phyloP scores from a whole-genome alignment of 2,113 vertebrate genomes.

The Ascaphus truei region DNA sequence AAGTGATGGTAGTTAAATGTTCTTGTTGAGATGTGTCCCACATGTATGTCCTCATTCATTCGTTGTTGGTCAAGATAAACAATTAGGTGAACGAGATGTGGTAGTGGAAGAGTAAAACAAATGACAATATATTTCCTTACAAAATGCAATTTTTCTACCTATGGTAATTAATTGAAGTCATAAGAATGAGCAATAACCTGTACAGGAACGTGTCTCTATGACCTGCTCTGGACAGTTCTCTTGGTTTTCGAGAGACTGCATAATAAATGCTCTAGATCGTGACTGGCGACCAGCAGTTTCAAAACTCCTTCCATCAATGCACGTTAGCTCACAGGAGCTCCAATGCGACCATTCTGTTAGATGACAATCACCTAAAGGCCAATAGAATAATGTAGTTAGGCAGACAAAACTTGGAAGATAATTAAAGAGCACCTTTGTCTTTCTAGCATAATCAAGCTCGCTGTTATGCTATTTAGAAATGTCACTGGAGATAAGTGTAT shows the following conservation, averaged over 20 bases:
- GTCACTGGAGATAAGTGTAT: not conserved
- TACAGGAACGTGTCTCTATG: constrained; percentile 80
- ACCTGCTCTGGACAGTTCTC: constrained; percentile 81
- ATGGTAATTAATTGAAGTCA: not conserved
- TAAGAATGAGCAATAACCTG: constrained; percentile 66
- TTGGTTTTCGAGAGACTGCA: constrained; percentile 78
- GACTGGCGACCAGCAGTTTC: constrained; percentile 80
- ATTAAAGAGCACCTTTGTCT: not conserved
- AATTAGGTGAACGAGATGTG: too few relatives aligned
- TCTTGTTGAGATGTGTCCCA: too few relatives aligned
- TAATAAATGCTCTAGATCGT: constrained; percentile 79
- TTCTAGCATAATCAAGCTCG: constrained; percentile 25
- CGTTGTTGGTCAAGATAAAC: not conserved
- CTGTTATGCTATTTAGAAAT: not conserved
- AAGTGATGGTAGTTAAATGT: too few relatives aligned
- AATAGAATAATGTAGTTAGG: not conserved
- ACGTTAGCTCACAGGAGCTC: constrained; percentile 91
- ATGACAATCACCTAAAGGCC: constrained; percentile 84
- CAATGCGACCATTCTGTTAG: constrained; percentile 91
- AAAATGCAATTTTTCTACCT: too few relatives aligned
- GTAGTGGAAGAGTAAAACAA: too few relatives aligned
- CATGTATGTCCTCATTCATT: too few relatives aligned
- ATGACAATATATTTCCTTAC: too few relatives aligned
- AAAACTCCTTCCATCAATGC: constrained; percentile 87
- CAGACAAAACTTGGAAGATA: too few relatives aligned